Evolutionary conservation across 2,113 vertebrate genomes (phyloP).

Genomic region (Pungitius pungitius): DNA sequence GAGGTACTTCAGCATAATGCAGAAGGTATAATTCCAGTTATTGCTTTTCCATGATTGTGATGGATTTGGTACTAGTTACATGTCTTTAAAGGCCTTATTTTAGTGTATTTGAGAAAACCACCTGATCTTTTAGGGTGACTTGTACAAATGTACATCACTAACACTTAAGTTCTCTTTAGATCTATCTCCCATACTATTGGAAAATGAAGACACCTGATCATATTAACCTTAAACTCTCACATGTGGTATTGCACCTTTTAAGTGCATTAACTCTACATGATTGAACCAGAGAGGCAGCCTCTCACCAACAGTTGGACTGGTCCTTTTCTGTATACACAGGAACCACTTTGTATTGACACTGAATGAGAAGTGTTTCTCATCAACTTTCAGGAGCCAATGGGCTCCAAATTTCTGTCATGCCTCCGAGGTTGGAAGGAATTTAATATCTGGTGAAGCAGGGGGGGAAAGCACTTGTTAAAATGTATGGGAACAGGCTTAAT

Average conservation of each 20-base stretch:
- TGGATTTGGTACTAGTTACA: conserved; percentile 40
- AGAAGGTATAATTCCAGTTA: conserved; percentile 46
- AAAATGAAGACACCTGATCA: neutral
- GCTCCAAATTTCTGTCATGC: conserved; percentile 6
- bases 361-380: conserved; percentile 23
- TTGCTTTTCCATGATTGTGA: conserved; percentile 17
- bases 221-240: neutral
- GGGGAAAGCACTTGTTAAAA: neutral
- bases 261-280: neutral
- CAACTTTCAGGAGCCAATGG: neutral
- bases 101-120: conserved; percentile 5
- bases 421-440: conserved; percentile 3
- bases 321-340: too few relatives aligned
- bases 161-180: neutral
- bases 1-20: conserved; percentile 6
- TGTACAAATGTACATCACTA: neutral
- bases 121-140: too few relatives aligned
- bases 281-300: neutral
- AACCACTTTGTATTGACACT: neutral
- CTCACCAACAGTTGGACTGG: neutral
- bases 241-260: neutral
- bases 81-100: conserved; percentile 14
- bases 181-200: neutral
- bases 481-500: neutral
- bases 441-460: neutral